Conservation (phyloP, 2,113 vertebrate genomes). For the Euleptes europaea region DNA sequence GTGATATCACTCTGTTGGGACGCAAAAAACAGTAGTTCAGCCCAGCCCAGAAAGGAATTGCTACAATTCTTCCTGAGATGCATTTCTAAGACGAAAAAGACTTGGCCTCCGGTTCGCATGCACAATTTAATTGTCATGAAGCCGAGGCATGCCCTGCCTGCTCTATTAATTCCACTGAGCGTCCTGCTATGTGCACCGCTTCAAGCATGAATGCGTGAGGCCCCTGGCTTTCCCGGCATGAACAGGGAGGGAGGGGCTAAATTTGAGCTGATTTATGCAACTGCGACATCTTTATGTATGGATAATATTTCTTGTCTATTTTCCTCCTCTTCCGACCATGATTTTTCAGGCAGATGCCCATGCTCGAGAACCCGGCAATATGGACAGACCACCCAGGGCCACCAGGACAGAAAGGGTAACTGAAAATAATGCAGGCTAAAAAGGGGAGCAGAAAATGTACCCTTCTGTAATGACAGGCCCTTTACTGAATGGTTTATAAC, state of each 20-base stretch:
- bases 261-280: background rate
- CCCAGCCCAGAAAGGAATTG: background rate
- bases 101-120: background rate
- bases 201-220: background rate
- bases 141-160: background rate
- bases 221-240: background rate
- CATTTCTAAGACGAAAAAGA: background rate
- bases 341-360: background rate
- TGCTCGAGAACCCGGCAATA: background rate
- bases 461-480: background rate
- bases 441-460: background rate
- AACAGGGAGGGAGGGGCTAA: background rate
- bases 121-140: background rate
- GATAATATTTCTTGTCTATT: background rate
- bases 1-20: background rate
- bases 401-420: background rate
- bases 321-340: background rate
- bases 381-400: background rate
- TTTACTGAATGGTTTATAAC: background rate
- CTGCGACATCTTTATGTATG: no score
- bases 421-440: background rate
- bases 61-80: background rate
- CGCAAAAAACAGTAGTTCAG: background rate
- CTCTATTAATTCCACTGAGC: background rate
- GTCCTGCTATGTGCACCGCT: background rate